phyloP scores from a whole-genome alignment of 2,888 invertebrate species.

The Synergus umbraculus region DNA sequence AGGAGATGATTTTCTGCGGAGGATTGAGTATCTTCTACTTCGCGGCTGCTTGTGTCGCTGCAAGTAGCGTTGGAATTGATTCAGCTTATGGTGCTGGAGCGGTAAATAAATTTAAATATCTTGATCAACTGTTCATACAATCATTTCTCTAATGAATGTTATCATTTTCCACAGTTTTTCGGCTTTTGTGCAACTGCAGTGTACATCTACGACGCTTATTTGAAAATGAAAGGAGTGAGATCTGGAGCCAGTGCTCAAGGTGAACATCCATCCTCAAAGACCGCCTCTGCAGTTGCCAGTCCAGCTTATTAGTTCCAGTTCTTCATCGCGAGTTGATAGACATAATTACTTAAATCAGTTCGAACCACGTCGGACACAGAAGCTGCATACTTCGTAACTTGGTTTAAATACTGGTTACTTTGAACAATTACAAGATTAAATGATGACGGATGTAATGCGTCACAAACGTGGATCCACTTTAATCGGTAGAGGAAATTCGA shows the following conservation, averaged over 20 bases:
- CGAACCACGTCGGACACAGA: no score
- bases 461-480: not conserved
- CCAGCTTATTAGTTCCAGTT: slow-evolving; percentile 75
- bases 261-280: slow-evolving; percentile 82
- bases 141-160: slow-evolving; percentile 4
- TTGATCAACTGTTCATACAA: slow-evolving; percentile 53
- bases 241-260: slow-evolving; percentile 87
- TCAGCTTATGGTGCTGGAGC: slow-evolving; percentile 23
- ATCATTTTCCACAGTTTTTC: slow-evolving; percentile 83
- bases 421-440: not conserved
- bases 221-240: slow-evolving; percentile 85
- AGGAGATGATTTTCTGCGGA: slow-evolving; percentile 86
- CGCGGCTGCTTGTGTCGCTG: slow-evolving; percentile 36
- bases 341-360: not conserved
- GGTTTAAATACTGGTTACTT: no score
- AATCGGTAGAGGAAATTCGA: not conserved
- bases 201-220: slow-evolving; percentile 88
- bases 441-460: not conserved
- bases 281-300: slow-evolving; percentile 80
- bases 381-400: no score
- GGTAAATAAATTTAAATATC: not conserved
- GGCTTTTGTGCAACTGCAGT: slow-evolving; percentile 89
- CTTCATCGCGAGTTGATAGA: not conserved
- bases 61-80: slow-evolving; percentile 1
- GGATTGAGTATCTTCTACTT: slow-evolving; percentile 32